phyloP scores from a whole-genome alignment of 2,797 vertebrate species.

The Myripristis jacobus region DNA sequence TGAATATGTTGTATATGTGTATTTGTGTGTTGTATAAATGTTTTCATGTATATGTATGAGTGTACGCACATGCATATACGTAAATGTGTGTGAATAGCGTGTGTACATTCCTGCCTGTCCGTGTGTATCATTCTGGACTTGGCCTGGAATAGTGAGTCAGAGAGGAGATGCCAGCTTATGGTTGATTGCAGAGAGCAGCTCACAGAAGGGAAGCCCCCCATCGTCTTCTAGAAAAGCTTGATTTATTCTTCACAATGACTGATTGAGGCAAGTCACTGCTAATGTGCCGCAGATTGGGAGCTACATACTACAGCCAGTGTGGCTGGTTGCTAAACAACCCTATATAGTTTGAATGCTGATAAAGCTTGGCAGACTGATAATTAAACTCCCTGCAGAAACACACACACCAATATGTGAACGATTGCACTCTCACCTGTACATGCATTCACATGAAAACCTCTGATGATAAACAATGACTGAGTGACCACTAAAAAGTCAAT shows the following conservation, averaged over 20 bases:
- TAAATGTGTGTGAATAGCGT: no score
- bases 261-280: conserved; percentile 57
- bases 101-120: background rate
- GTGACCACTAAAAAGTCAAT: conserved; percentile 26
- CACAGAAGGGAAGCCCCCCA: conserved; percentile 56
- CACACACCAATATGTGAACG: background rate
- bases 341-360: background rate
- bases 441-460: background rate
- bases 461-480: background rate
- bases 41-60: background rate
- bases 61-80: no score
- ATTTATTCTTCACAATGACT: conserved; percentile 51
- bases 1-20: no score
- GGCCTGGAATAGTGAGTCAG: conserved; percentile 46
- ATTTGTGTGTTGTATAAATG: background rate
- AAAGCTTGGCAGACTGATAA: background rate
- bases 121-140: conserved; percentile 24
- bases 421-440: background rate
- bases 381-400: background rate
- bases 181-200: conserved; percentile 68
- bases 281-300: conserved; percentile 33
- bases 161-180: conserved; percentile 42
- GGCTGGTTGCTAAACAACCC: conserved; percentile 14
- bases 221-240: conserved; percentile 46
- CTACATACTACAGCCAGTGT: conserved; percentile 13